Conservation (phyloP, 1,140 invertebrate species). For the Tribolium castaneum region DNA sequence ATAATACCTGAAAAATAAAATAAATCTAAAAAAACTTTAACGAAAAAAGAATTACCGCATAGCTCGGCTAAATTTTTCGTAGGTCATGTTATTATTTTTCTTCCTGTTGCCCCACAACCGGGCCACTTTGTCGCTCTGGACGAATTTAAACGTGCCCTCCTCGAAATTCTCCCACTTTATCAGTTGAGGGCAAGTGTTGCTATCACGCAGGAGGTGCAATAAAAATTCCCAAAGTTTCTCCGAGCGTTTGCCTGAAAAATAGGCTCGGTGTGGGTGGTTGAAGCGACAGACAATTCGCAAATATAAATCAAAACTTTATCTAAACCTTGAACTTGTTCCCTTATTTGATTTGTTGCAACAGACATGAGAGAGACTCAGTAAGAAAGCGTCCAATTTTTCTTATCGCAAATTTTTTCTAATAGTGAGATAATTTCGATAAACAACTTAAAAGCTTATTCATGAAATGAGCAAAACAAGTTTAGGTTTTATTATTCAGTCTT, state of each 20-base stretch:
- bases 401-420: neutral
- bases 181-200: slow-evolving; percentile 80
- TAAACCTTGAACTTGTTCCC: neutral
- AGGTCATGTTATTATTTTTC: slow-evolving; percentile 92
- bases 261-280: neutral
- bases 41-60: slow-evolving; percentile 77
- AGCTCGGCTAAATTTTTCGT: slow-evolving; percentile 92
- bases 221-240: slow-evolving; percentile 76
- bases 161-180: slow-evolving; percentile 91
- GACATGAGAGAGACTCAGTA: no score
- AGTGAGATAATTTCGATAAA: neutral
- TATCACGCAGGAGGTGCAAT: slow-evolving; percentile 80
- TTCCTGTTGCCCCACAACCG: slow-evolving; percentile 89
- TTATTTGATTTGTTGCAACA: neutral
- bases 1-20: slow-evolving; percentile 74
- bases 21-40: neutral
- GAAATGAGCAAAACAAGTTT: neutral
- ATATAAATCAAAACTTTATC: slow-evolving; percentile 9
- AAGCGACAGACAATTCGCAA: slow-evolving; percentile 2
- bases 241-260: slow-evolving; percentile 38
- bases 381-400: neutral
- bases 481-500: no score
- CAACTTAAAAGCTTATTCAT: neutral
- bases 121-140: slow-evolving; percentile 90
- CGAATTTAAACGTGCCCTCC: slow-evolving; percentile 88